Evolutionary conservation across 37 sponge, comb jelly and placozoan genomes (phyloP), one percentile per base, ranked within the genome.

Genomic region (Spongilla lacustris): DNA sequence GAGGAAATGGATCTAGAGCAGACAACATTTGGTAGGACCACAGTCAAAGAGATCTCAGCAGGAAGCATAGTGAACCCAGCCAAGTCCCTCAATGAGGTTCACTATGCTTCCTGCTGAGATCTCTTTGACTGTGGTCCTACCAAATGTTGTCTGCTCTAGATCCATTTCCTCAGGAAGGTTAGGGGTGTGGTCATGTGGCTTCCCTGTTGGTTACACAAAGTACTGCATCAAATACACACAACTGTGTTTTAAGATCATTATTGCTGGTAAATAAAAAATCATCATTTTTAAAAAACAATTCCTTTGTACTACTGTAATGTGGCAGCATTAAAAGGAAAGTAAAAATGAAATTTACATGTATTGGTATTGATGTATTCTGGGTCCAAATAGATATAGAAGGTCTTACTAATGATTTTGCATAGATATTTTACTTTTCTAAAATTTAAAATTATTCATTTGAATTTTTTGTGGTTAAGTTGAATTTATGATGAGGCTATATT

Each of bases 21-120:
- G 6, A 84, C 84, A 3, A 80, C 73, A 22, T 95, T 92, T 90
- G 96, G 96, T 25, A 21, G 35, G 12, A 23, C 50, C 19, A 81
- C 83, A 0, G 77, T 87, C 14, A 90, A 84, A 74, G 91, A 84
- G 71, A 68, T 80, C 69, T 85, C 91, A 22, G 99, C 96, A 29
- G 95, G 92, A 2, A 83, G 76, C 37, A 77, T 92, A 25, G 95
- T 99, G n/a, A 97, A 81, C 77, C 99, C 99, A 29, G 75, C 77
- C 38, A 98, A 71, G 31, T 14, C 87, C 75, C 77, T 97, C 96
- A 33, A 74, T 71, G 24, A 97, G 99, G 77, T 81, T 97, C n/a
- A 99, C 95, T 25, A 92, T 77, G 37, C 76, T 83, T 2, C 92
- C 95, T 29, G 96, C 99, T 22, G 91, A 85, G 69, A 80, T 68